Evolutionary conservation across 2,888 invertebrate genomes (phyloP), one percentile per base, ranked within the genome.

Genomic region (Tinea semifulvella): DNA sequence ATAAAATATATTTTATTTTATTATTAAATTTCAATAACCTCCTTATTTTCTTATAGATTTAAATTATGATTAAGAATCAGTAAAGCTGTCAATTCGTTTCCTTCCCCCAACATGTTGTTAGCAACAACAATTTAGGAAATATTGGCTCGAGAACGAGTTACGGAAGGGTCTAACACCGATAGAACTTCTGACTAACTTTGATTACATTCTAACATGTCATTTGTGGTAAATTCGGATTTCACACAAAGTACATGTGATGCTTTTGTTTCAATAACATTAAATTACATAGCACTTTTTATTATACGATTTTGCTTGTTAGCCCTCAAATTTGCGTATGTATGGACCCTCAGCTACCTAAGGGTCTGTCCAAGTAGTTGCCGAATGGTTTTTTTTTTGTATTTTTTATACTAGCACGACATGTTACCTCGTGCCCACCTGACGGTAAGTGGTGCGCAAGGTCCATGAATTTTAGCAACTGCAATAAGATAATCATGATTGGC

Each of bases 61-160:
- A n/a, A n/a, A n/a, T n/a, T n/a, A n/a, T n/a, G n/a, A n/a, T n/a
- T n/a, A n/a, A n/a, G n/a, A n/a, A n/a, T n/a, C n/a, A n/a, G n/a
- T n/a, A n/a, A n/a, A 31, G 31, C 31, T 31, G 31, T 31, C 31
- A 31, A 31, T 14, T 31, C 31, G 13, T 13, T 31, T 31, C 31
- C 31, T 31, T 7, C 31, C 14, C 36, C 16, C 20, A 40, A 40
- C 40, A 14, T 40, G 22, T 40, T 40, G 22, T 40, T 22, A 40
- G 13, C 40, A 22, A 40, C 40, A 40, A 40, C 40, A 22, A 40
- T 20, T 40, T 40, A 22, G 40, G 20, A 40, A 40, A 40, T 40
- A 40, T 40, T 22, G 20, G 22, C 14, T 22, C 22, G 8, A 14
- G 10, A 40, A 20, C 40, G 40, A 40, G 13, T 40, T 40, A 40